A percentile compares a stretch with the other conserved stretches of the same genome.
These are phyloP conservation scores for Oncorhynchus kisutch DNA, from an alignment of 2,113 vertebrate genomes.

Conservation along the genomic window DNA sequence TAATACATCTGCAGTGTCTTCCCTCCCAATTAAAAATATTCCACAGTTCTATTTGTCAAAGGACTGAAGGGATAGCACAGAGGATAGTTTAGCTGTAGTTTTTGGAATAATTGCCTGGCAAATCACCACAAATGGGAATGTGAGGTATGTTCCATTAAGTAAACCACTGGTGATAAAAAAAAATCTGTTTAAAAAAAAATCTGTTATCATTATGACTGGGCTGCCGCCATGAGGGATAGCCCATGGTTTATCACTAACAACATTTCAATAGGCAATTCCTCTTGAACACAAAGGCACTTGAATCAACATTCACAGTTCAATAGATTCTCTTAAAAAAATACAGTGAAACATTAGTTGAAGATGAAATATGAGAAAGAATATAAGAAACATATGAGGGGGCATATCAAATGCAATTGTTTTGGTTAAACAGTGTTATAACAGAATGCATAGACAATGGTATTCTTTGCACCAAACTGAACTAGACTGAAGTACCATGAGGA, in stretches of 20 bases:
- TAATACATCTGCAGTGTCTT: constrained; percentile 68
- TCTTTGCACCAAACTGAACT: no score
- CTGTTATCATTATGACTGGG: constrained; percentile 54
- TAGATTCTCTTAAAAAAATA: not conserved
- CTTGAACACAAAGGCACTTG: constrained; percentile 12
- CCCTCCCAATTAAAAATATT: constrained; percentile 73
- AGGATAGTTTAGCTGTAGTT: constrained; percentile 70
- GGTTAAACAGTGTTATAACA: no score
- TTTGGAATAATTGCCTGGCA: constrained; percentile 72
- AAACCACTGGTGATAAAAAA: constrained; percentile 51
- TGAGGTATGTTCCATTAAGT: constrained; percentile 47
- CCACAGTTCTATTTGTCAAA: constrained; percentile 69
- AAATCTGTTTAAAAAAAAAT: not conserved
- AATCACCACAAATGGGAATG: constrained; percentile 35
- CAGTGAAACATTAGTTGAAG: not conserved
- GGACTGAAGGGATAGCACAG: constrained; percentile 62
- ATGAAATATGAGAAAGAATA: not conserved
- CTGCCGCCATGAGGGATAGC: constrained; percentile 40
- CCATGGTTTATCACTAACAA: constrained; percentile 22
- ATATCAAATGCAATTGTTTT: not conserved
- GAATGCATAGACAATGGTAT: no score
- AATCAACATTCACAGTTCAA: not conserved
- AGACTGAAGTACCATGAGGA: no score
- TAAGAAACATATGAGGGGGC: not conserved
- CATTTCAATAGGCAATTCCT: constrained; percentile 41